Conservation (phyloP, 2,113 vertebrate genomes). For the Calypte anna region DNA sequence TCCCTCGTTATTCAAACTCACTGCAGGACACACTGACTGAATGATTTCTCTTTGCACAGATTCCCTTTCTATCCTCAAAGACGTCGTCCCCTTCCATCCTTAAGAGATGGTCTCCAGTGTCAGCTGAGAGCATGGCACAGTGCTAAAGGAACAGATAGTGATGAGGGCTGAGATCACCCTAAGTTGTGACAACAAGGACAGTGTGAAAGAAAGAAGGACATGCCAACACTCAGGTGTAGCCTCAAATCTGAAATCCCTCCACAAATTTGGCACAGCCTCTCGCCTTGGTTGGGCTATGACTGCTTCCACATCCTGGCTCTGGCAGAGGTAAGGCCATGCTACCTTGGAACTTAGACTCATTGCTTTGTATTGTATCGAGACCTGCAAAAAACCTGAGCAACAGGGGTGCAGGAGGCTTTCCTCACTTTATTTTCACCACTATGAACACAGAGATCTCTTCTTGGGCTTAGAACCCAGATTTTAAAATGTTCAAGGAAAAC, state of each 20-base stretch:
- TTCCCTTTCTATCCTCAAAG: not conserved
- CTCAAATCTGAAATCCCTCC: not conserved
- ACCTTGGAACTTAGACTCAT: not conserved
- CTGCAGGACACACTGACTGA: not conserved
- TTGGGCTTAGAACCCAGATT: not conserved
- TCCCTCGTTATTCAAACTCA: not conserved
- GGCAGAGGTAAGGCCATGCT: not conserved
- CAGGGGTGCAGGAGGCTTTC: not conserved
- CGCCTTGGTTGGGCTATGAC: not conserved
- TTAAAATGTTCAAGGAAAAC: not conserved
- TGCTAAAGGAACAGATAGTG: not conserved
- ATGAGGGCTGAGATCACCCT: not conserved
- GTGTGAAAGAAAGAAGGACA: not conserved
- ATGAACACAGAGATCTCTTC: not conserved
- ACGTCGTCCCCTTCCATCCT: not conserved
- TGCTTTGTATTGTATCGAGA: not conserved
- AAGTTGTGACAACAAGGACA: not conserved
- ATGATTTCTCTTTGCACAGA: not conserved
- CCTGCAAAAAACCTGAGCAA: not conserved
- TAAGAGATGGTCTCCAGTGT: not conserved
- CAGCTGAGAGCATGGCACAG: not conserved
- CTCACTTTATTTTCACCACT: not conserved
- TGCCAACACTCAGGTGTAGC: not conserved
- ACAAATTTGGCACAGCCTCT: not conserved
- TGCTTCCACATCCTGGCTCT: not conserved